A percentile compares a stretch with the other conserved stretches of the same genome.
Evolutionary conservation across 2,113 vertebrate species (phyloP).

Genomic region (Cheilinus undulatus): DNA sequence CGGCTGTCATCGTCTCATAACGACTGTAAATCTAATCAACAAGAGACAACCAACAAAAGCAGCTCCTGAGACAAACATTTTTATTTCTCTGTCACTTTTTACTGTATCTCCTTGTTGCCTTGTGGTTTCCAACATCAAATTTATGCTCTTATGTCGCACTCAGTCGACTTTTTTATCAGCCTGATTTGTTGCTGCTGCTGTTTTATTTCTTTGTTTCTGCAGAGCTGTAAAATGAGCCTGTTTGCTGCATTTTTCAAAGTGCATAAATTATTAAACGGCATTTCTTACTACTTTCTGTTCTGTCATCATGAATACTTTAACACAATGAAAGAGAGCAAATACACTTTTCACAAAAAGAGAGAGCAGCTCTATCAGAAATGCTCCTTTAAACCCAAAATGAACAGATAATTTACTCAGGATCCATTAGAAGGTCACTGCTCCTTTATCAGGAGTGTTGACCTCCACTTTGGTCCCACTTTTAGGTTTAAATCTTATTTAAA

Average conservation of each 20-base stretch:
- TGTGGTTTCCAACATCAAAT: slow-evolving; percentile 21
- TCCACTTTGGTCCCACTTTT: too few species aligned
- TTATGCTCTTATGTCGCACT: slow-evolving; percentile 11
- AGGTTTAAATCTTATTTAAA: too few species aligned
- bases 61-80: slow-evolving; percentile 28
- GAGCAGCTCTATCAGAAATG: too few species aligned
- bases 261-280: background rate
- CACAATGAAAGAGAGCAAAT: background rate
- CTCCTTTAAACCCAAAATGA: too few species aligned
- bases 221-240: background rate
- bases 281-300: background rate
- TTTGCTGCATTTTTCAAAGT: background rate
- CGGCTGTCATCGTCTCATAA: slow-evolving; percentile 16
- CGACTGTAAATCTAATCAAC: slow-evolving; percentile 53
- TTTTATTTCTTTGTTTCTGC: slow-evolving; percentile 10
- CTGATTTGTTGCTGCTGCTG: slow-evolving; percentile 7
- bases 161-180: slow-evolving; percentile 11
- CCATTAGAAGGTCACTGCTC: too few species aligned
- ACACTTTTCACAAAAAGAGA: background rate
- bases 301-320: background rate
- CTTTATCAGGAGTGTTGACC: too few species aligned
- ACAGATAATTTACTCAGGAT: too few species aligned
- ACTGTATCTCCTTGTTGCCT: slow-evolving; percentile 25
- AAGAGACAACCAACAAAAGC: slow-evolving; percentile 11
- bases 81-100: slow-evolving; percentile 49